Conservation (phyloP, 1,140 invertebrate genomes). For the Drosophila micromelanica region DNA sequence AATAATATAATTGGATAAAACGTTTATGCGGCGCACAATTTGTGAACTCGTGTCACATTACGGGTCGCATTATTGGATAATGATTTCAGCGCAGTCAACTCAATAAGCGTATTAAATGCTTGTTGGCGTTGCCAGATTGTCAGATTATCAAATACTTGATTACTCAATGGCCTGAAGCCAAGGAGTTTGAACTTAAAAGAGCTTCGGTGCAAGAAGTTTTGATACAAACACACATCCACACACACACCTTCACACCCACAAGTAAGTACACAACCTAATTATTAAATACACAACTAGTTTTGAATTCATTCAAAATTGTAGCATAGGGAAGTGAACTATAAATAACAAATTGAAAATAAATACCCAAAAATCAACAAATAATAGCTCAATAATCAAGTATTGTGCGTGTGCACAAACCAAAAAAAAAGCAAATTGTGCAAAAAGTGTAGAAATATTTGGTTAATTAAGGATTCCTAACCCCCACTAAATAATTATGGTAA, state of each 20-base stretch:
- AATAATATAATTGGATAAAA: not conserved
- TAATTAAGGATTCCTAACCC: slow-evolving; percentile 17
- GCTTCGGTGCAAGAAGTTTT: not conserved
- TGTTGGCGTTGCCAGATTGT: not conserved
- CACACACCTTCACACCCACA: slow-evolving; percentile 1
- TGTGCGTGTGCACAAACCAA: slow-evolving; percentile 31
- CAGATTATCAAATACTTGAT: too few relatives aligned
- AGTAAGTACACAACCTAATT: slow-evolving; percentile 12
- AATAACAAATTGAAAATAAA: slow-evolving; percentile 44
- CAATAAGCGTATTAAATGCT: not conserved
- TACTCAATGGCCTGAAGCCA: not conserved
- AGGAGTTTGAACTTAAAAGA: not conserved
- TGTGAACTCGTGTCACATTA: not conserved
- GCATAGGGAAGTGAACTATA: slow-evolving; percentile 43
- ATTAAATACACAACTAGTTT: slow-evolving; percentile 37
- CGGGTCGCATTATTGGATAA: not conserved
- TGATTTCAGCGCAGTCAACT: slow-evolving; percentile 1
- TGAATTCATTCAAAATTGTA: slow-evolving; percentile 39
- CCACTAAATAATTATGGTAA: slow-evolving; percentile 21
- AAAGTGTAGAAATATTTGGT: slow-evolving; percentile 21
- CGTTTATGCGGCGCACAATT: not conserved
- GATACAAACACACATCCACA: not conserved
- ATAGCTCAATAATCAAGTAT: slow-evolving; percentile 21
- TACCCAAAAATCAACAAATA: slow-evolving; percentile 38
- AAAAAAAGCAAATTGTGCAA: slow-evolving; percentile 5